Base-by-base conservation (phyloP, 2,888 invertebrate genomes). In the Bursaphelenchus okinawaensis region DNA sequence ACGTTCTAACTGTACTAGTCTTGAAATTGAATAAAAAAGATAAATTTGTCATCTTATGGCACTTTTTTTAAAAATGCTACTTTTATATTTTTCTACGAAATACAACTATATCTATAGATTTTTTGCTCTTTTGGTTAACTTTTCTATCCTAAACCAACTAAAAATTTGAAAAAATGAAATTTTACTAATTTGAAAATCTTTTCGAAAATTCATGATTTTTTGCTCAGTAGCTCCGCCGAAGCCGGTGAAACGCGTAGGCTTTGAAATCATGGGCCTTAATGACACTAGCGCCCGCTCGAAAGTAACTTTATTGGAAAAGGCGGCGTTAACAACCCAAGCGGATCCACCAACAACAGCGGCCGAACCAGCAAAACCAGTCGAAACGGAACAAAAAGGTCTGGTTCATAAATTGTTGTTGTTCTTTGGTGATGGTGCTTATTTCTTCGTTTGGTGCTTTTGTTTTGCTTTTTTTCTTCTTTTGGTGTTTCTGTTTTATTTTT, bases 161-260 rank as follows among this genome's bases (percentile, higher is more conserved):
- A n/a, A n/a, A n/a, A n/a, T n/a, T n/a, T n/a, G n/a, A n/a, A n/a
- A n/a, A n/a, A n/a, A n/a, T n/a, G n/a, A n/a, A n/a, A n/a, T n/a
- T n/a, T n/a, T n/a, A n/a, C n/a, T n/a, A 40, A 40, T 4, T 40
- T 40, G 40, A 40, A 12, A n/a, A n/a, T n/a, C n/a, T n/a, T n/a
- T n/a, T n/a, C n/a, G 12, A 40, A 16, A 40, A 40, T 40, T 40
- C 6, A 40, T n/a, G n/a, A n/a, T n/a, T n/a, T n/a, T 40, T 40
- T 40, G 40, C 40, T 40, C 40, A 40, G 40, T 40, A 40, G 40
- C n/a, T 1, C 40, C 2, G 12, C 40, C 2, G 12, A 40, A 40
- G 40, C 40, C 50, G 19, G 60, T 50, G 1, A 59, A 59, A 6
- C 60, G 60, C 50, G 60, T 59, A 8, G 60, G 60, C 60, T 59